Conservation (phyloP, 2,888 invertebrate genomes). For the Tigriopus californicus region DNA sequence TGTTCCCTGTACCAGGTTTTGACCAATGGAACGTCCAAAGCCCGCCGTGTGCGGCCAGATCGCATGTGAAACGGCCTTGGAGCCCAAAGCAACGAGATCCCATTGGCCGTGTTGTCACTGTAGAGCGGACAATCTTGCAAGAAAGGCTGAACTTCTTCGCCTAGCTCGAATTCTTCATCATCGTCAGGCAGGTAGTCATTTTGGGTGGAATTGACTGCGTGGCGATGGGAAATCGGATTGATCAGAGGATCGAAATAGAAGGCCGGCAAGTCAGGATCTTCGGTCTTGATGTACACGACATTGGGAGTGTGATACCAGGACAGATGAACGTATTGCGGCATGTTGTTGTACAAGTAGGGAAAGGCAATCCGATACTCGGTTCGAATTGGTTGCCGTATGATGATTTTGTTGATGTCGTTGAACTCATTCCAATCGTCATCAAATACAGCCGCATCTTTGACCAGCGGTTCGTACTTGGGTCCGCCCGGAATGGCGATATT, state of each 20-base stretch:
- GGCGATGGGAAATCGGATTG: slow-evolving; percentile 92
- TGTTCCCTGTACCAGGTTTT: slow-evolving; percentile 80
- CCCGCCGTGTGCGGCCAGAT: slow-evolving; percentile 77
- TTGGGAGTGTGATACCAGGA: slow-evolving; percentile 99
- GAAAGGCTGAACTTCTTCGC: slow-evolving; percentile 76
- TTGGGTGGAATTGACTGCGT: slow-evolving; percentile 34
- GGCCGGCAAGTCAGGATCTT: slow-evolving; percentile 97
- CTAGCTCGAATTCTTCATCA: slow-evolving; percentile 78
- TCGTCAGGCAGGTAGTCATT: slow-evolving; percentile 72
- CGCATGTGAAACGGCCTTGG: slow-evolving; percentile 93
- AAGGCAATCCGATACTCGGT: slow-evolving; percentile 99
- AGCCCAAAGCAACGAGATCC: slow-evolving; percentile 89
- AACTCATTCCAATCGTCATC: slow-evolving; percentile 99
- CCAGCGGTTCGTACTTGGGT: slow-evolving; percentile 96
- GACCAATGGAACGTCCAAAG: slow-evolving; percentile 90
- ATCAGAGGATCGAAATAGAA: slow-evolving; percentile 99
- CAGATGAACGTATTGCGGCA: slow-evolving; percentile 93
- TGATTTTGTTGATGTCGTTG: slow-evolving; percentile 99
- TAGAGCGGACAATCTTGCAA: slow-evolving; percentile 87
- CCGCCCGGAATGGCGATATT: slow-evolving; percentile 99
- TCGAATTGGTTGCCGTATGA: slow-evolving; percentile 91
- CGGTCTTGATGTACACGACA: slow-evolving; percentile 98
- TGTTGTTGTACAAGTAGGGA: slow-evolving; percentile 95
- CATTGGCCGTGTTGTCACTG: slow-evolving; percentile 96
- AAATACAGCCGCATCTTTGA: slow-evolving; percentile 53